Evolutionary conservation across 2,113 vertebrate species (phyloP).

Genomic region (Pipra filicauda): DNA sequence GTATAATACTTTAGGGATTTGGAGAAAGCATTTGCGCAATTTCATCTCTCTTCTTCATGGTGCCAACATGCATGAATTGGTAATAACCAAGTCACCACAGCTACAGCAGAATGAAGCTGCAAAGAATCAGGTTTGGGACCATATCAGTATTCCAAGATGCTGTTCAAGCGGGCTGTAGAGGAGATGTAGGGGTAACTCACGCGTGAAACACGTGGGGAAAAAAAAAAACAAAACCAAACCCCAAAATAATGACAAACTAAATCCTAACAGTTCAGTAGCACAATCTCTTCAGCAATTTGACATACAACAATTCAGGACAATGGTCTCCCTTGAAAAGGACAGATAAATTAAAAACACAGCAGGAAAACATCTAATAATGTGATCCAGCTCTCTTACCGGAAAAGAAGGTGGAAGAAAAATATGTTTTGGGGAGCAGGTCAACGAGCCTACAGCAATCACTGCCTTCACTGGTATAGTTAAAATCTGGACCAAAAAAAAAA

Average conservation of each 20-base stretch:
- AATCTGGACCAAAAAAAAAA: conserved; percentile 74
- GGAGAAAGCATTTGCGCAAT: not conserved
- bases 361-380: not conserved
- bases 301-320: not conserved
- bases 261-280: not conserved
- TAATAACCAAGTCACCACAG: not conserved
- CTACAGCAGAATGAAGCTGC: not conserved
- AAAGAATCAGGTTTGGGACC: not conserved
- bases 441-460: conserved; percentile 87
- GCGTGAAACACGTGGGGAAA: rapidly evolving
- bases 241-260: not conserved
- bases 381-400: conserved; percentile 81
- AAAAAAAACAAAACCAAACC: rapidly evolving
- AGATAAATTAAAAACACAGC: not conserved
- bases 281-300: not conserved
- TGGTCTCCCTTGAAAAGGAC: not conserved
- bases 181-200: not conserved
- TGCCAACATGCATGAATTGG: not conserved
- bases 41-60: not conserved
- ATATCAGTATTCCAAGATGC: not conserved
- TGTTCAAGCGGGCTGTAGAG: not conserved
- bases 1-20: not conserved
- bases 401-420: conserved; percentile 88
- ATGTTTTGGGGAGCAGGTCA: conserved; percentile 88
- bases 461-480: conserved; percentile 92